A percentile compares a stretch with the other conserved stretches of the same genome.
These are phyloP conservation scores for Coptodon rendalli DNA, from an alignment of 2,113 vertebrate genomes.

Conservation along the genomic window DNA sequence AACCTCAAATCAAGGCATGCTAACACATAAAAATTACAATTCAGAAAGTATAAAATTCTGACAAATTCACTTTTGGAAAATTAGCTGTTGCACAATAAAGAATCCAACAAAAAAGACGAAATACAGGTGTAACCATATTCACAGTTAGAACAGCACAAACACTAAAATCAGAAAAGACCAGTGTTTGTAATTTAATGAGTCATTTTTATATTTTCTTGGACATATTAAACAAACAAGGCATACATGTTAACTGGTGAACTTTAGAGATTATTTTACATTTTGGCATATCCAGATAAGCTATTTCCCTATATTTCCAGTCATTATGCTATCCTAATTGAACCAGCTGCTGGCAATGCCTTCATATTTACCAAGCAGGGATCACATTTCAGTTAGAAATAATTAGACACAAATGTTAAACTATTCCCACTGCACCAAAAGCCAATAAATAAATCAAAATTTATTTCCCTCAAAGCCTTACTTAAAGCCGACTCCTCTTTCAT, in stretches of 20 bases:
- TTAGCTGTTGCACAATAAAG: not conserved
- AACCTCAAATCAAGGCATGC: not conserved
- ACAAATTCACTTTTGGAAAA: not conserved
- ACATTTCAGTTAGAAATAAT: not conserved
- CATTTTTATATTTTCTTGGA: not conserved
- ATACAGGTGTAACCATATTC: not conserved
- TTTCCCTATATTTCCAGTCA: not conserved
- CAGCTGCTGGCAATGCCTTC: not conserved
- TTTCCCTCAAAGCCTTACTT: not conserved
- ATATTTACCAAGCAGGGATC: not conserved
- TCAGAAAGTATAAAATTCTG: not conserved
- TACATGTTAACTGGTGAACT: not conserved
- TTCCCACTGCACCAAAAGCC: not conserved
- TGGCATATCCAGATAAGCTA: not conserved
- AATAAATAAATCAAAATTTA: not conserved
- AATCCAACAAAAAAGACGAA: not conserved
- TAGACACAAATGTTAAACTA: not conserved
- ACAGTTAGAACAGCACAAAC: not conserved
- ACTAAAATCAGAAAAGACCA: not conserved
- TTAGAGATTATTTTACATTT: not conserved
- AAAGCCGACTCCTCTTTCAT: not conserved
- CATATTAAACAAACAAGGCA: not conserved
- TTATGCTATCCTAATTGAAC: not conserved
- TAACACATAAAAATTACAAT: not conserved
- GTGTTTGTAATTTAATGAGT: not conserved